Percentiles rank a stretch among this genome's conserved stretches.
Evolutionary conservation across 2,797 vertebrate genomes (phyloP).

Genomic region (Pygocentrus nattereri): DNA sequence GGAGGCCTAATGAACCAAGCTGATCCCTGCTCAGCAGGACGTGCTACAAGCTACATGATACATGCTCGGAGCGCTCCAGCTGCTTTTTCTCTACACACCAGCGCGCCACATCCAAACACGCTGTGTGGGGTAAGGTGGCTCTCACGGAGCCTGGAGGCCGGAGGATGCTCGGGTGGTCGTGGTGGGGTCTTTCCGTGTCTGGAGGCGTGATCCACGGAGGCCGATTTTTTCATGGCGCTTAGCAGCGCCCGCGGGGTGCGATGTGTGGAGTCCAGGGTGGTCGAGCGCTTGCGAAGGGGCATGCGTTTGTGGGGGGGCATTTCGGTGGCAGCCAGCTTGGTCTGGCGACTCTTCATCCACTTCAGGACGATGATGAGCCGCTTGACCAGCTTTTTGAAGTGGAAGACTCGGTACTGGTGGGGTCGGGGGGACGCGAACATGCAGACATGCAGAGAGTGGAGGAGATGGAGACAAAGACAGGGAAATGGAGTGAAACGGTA

Average conservation of each 20-base stretch:
- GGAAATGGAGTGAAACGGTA: conserved; percentile 60
- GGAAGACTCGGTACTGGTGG: conserved; percentile 65
- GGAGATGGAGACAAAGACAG: conserved; percentile 64
- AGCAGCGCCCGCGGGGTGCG: conserved; percentile 58
- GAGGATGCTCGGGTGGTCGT: conserved; percentile 55
- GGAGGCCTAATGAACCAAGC: too few relatives aligned
- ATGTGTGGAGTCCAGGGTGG: conserved; percentile 63
- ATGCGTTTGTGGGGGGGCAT: conserved; percentile 60
- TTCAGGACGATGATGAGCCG: conserved; percentile 69
- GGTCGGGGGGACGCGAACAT: conserved; percentile 50
- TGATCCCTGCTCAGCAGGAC: too few relatives aligned
- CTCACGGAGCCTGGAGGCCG: conserved; percentile 50
- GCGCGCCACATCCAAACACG: conserved; percentile 64
- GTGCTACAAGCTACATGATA: not conserved
- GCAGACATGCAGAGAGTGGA: conserved; percentile 64
- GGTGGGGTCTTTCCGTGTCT: conserved; percentile 58
- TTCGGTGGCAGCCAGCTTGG: conserved; percentile 64
- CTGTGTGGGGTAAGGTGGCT: conserved; percentile 39
- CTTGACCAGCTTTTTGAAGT: conserved; percentile 72
- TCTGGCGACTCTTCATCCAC: conserved; percentile 67
- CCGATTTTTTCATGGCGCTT: conserved; percentile 61
- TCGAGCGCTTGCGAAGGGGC: conserved; percentile 59
- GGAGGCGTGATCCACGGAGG: conserved; percentile 58
- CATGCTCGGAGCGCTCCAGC: not conserved
- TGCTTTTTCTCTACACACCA: conserved; percentile 37